These are phyloP conservation scores for Bembecia ichneumoniformis DNA, from an alignment of 2,888 invertebrate genomes.

Conservation along the genomic window DNA sequence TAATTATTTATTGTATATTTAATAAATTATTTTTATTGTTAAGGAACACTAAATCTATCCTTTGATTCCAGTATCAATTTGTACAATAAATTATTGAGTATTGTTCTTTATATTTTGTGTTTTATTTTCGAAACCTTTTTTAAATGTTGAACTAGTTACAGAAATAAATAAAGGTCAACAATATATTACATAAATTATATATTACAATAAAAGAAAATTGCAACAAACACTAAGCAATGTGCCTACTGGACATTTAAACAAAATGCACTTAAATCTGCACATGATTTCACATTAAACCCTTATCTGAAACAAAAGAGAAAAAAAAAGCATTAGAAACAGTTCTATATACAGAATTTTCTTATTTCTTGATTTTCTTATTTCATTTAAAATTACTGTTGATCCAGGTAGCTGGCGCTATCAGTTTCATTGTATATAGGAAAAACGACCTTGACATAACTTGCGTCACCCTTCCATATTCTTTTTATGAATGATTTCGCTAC, in stretches of 20 bases:
- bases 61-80: conserved; percentile 65
- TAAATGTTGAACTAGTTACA: background rate
- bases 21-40: conserved; percentile 47
- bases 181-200: conserved; percentile 39
- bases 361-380: too few species aligned
- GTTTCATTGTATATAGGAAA: too few species aligned
- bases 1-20: conserved; percentile 31
- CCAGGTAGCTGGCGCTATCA: too few species aligned
- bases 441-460: too few species aligned
- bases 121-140: conserved; percentile 16
- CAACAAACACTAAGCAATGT: conserved; percentile 42
- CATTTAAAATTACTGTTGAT: too few species aligned
- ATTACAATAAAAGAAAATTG: conserved; percentile 49
- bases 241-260: conserved; percentile 32
- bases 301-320: conserved; percentile 41
- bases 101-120: conserved; percentile 35
- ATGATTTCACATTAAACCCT: conserved; percentile 32
- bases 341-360: too few species aligned
- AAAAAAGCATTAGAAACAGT: background rate
- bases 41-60: conserved; percentile 50
- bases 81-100: conserved; percentile 60
- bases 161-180: conserved; percentile 19
- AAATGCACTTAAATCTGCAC: conserved; percentile 24
- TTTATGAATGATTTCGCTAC: too few species aligned
- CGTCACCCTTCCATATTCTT: too few species aligned